phyloP scores from a whole-genome alignment of 1,140 invertebrate species.

The Bombus consobrinus region DNA sequence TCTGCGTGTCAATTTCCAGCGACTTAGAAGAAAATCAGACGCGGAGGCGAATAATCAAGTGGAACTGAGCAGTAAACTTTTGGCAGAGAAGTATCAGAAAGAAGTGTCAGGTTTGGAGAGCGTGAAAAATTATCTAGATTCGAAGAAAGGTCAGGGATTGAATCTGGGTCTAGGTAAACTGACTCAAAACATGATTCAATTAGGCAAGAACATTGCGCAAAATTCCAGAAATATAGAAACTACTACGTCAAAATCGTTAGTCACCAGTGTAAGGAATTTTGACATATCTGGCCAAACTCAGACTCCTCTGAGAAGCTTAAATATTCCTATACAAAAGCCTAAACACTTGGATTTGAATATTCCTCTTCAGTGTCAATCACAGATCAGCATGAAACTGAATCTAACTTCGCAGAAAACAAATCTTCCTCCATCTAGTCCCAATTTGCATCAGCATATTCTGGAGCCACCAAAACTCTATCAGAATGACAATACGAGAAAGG shows the following conservation, averaged over 20 bases:
- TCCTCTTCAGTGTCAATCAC: constrained; percentile 56
- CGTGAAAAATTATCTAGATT: constrained; percentile 80
- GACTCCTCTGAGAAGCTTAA: constrained; percentile 54
- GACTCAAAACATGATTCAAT: constrained; percentile 78
- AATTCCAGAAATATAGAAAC: constrained; percentile 72
- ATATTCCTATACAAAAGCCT: constrained; percentile 70
- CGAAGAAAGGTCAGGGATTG: constrained; percentile 76
- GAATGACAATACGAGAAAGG: constrained; percentile 70
- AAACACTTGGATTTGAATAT: constrained; percentile 75
- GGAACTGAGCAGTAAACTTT: constrained; percentile 73
- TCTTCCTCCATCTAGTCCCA: constrained; percentile 59
- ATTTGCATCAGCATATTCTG: constrained; percentile 74
- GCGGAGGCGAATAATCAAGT: constrained; percentile 72
- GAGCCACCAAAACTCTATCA: constrained; percentile 79
- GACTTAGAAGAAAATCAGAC: constrained; percentile 74
- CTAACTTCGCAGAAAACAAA: constrained; percentile 51
- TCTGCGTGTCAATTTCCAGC: constrained; percentile 73
- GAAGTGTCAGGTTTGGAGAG: constrained; percentile 77
- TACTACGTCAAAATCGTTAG: constrained; percentile 46
- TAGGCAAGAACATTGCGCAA: constrained; percentile 76
- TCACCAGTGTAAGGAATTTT: constrained; percentile 61
- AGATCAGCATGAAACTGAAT: constrained; percentile 57
- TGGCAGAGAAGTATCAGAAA: constrained; percentile 78
- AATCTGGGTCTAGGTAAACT: constrained; percentile 73
- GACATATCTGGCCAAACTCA: constrained; percentile 53